Evolutionary conservation across 1,140 invertebrate genomes (phyloP).

Genomic region (Sycobia sp.): DNA sequence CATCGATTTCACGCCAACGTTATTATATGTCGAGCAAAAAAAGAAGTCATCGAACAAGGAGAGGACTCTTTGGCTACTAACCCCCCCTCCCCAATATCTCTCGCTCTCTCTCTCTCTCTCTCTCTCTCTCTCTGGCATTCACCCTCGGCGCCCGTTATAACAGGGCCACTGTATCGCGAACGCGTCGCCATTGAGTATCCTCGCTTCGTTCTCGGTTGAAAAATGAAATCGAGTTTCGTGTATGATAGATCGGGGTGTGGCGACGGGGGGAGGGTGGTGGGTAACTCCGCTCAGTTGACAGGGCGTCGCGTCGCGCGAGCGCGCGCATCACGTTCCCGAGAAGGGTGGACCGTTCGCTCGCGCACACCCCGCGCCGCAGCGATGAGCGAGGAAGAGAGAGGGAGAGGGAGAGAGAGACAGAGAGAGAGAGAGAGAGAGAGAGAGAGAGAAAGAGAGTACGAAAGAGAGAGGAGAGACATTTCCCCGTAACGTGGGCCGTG

Average conservation of each 20-base stretch:
- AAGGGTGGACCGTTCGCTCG: slow-evolving; percentile 14
- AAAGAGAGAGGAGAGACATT: slow-evolving; percentile 1
- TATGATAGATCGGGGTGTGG: slow-evolving; percentile 59
- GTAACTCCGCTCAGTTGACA: no score
- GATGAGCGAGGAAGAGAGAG: slow-evolving; percentile 32
- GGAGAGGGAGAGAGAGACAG: slow-evolving; percentile 16
- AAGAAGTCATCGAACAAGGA: no score
- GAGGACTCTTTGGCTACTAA: no score
- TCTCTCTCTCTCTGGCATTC: no score
- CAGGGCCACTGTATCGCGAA: background rate
- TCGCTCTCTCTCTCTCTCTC: no score
- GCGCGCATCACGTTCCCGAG: no score
- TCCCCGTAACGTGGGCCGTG: slow-evolving; percentile 7
- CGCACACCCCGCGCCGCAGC: no score
- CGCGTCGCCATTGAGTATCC: slow-evolving; percentile 45
- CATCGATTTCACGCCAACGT: slow-evolving; percentile 13
- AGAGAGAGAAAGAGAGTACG: slow-evolving; percentile 6
- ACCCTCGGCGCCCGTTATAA: background rate
- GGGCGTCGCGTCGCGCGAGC: no score
- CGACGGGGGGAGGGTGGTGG: background rate
- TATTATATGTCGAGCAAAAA: no score
- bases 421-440: background rate
- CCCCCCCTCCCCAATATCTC: no score
- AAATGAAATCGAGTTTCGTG: slow-evolving; percentile 55
- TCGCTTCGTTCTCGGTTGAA: slow-evolving; percentile 31